A percentile compares a stretch with the other conserved stretches of the same genome.
Evolutionary conservation across 2,797 vertebrate species (phyloP).

Genomic region (Dallia pectoralis): DNA sequence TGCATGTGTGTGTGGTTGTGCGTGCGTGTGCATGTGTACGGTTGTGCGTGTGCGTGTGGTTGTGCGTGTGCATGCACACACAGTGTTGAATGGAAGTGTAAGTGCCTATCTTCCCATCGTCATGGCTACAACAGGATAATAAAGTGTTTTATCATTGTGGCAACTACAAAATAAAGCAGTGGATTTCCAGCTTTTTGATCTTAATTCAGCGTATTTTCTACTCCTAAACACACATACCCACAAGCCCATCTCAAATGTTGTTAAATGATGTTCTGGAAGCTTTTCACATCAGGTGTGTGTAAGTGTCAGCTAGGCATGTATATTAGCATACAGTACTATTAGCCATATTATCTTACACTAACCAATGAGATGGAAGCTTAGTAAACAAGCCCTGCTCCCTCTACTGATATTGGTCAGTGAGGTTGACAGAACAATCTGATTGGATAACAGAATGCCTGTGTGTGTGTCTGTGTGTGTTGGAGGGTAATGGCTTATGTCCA

Average conservation of each 20-base stretch:
- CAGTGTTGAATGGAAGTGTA: constrained; percentile 54
- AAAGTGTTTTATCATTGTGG: constrained; percentile 36
- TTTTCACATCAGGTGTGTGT: constrained; percentile 35
- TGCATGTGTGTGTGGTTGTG: too few relatives aligned
- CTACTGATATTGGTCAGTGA: constrained; percentile 55
- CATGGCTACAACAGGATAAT: constrained; percentile 52
- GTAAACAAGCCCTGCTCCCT: constrained; percentile 22
- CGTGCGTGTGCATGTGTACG: too few relatives aligned
- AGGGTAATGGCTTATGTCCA: background rate
- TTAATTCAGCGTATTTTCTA: constrained; percentile 22
- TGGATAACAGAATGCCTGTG: constrained; percentile 31
- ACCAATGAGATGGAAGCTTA: constrained; percentile 49
- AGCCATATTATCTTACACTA: constrained; percentile 24
- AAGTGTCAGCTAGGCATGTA: constrained; percentile 57
- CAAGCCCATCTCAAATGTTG: constrained; percentile 1
- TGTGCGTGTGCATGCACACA: constrained; percentile 51
- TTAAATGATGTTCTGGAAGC: constrained; percentile 21
- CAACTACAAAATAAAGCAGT: too few relatives aligned
- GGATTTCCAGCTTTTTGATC: constrained; percentile 42
- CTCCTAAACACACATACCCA: background rate
- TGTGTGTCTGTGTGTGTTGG: too few relatives aligned
- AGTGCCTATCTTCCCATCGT: constrained; percentile 67
- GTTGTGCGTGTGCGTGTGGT: constrained; percentile 40
- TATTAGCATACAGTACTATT: constrained; percentile 52
- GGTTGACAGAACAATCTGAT: constrained; percentile 31